Evolutionary conservation across 2,888 invertebrate species (phyloP).

Genomic region (Leptinotarsa tumamoca): DNA sequence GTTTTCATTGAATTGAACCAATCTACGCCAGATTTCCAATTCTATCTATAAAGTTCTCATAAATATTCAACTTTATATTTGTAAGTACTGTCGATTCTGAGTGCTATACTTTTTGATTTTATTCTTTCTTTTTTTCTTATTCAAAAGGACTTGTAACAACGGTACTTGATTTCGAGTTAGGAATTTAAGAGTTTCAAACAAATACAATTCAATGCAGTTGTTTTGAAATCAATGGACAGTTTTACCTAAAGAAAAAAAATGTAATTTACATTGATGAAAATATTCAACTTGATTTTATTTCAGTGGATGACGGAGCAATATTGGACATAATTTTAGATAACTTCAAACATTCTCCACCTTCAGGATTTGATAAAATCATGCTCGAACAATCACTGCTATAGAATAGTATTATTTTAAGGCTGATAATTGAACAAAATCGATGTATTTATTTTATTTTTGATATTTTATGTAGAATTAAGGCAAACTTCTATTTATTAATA

Average conservation of each 20-base stretch:
- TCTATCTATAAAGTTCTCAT: no score
- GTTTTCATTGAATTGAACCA: no score
- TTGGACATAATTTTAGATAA: constrained; percentile 93
- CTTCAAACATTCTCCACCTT: constrained; percentile 85
- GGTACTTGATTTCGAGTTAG: no score
- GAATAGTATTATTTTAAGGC: constrained; percentile 58
- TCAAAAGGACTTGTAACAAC: no score
- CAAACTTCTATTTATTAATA: constrained; percentile 38
- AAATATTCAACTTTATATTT: no score
- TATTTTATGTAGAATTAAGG: constrained; percentile 32
- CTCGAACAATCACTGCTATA: constrained; percentile 96
- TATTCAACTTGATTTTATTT: constrained; percentile 53
- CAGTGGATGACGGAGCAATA: constrained; percentile 98
- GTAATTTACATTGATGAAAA: constrained; percentile 2
- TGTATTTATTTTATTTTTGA: constrained; percentile 42
- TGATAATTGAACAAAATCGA: constrained; percentile 43
- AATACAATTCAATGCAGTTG: no score
- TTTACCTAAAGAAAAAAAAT: not conserved
- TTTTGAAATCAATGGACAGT: not conserved
- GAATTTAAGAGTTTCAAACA: no score
- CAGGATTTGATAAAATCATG: constrained; percentile 95
- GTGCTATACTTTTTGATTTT: no score
- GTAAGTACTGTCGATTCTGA: no score
- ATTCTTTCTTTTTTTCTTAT: no score
- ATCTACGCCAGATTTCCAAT: no score